A percentile compares a stretch with the other conserved stretches of the same genome.
Conservation (phyloP, 2,113 vertebrate species). For the Podocnemis expansa region DNA sequence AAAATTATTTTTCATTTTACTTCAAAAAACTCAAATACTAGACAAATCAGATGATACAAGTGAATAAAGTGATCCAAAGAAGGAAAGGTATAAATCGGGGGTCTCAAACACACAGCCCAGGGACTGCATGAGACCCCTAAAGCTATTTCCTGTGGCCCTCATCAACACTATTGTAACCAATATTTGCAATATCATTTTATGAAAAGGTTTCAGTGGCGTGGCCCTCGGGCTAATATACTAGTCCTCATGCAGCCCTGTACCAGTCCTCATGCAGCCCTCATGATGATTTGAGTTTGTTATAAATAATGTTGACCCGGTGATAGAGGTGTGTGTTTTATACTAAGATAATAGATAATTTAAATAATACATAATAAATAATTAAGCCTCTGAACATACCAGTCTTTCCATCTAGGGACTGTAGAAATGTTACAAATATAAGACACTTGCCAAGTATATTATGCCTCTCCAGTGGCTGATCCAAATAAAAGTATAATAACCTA, state of each 20-base stretch:
- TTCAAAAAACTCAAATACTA: neutral
- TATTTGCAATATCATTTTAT: too few relatives aligned
- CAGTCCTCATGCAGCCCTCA: too few relatives aligned
- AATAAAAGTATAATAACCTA: neutral
- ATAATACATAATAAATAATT: neutral
- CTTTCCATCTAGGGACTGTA: neutral
- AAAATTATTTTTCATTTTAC: neutral
- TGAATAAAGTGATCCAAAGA: neutral
- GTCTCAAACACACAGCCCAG: too few relatives aligned
- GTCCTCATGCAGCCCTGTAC: too few relatives aligned
- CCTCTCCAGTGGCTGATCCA: neutral
- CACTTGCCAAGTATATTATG: neutral
- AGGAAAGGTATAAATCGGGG: neutral
- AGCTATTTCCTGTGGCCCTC: too few relatives aligned
- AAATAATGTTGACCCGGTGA: neutral
- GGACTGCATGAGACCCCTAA: too few relatives aligned
- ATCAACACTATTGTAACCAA: too few relatives aligned
- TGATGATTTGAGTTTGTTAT: too few relatives aligned
- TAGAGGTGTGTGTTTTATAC: neutral
- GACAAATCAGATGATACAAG: neutral
- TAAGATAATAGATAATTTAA: slow-evolving; percentile 26
- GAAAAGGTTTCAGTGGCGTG: too few relatives aligned
- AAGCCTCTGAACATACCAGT: neutral
- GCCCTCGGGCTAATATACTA: too few relatives aligned
- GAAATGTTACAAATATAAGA: slow-evolving; percentile 7